Conservation (phyloP, 2,797 vertebrate species). For the Neomorphus geoffroyi region DNA sequence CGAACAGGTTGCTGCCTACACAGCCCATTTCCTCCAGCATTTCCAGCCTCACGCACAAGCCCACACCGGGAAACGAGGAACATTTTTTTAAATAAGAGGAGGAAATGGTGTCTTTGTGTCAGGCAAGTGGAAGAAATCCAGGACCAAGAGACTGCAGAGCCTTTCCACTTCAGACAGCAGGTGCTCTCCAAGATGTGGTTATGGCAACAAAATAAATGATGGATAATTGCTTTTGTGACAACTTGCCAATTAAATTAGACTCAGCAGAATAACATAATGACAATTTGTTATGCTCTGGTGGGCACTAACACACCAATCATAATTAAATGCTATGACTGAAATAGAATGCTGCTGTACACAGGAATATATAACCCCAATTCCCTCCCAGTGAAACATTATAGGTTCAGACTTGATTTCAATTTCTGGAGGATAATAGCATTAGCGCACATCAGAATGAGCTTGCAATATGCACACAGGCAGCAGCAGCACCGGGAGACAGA, state of each 20-base stretch:
- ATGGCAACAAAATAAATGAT: slow-evolving; percentile 95
- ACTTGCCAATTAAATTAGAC: slow-evolving; percentile 96
- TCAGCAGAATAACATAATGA: slow-evolving; percentile 95
- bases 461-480: slow-evolving; percentile 58
- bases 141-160: slow-evolving; percentile 71
- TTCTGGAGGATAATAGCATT: slow-evolving; percentile 84
- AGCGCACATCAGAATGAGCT: slow-evolving; percentile 76
- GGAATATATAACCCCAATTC: slow-evolving; percentile 89
- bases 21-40: background rate
- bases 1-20: background rate
- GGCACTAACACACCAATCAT: slow-evolving; percentile 96
- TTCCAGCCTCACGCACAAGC: background rate
- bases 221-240: slow-evolving; percentile 97
- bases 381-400: slow-evolving; percentile 84
- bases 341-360: slow-evolving; percentile 83
- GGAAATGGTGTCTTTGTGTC: slow-evolving; percentile 74
- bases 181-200: slow-evolving; percentile 90
- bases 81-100: slow-evolving; percentile 54
- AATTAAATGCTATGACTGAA: slow-evolving; percentile 92
- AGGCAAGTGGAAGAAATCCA: slow-evolving; percentile 75
- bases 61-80: slow-evolving; percentile 20
- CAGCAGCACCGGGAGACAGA: slow-evolving; percentile 36
- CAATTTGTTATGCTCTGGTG: slow-evolving; percentile 94
- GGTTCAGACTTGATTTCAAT: slow-evolving; percentile 86
- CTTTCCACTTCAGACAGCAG: slow-evolving; percentile 83